A percentile compares a stretch with the other conserved stretches of the same genome.
These are phyloP conservation scores for Aphaenogaster floridana DNA, from an alignment of 1,140 invertebrate species.

Conservation along the genomic window DNA sequence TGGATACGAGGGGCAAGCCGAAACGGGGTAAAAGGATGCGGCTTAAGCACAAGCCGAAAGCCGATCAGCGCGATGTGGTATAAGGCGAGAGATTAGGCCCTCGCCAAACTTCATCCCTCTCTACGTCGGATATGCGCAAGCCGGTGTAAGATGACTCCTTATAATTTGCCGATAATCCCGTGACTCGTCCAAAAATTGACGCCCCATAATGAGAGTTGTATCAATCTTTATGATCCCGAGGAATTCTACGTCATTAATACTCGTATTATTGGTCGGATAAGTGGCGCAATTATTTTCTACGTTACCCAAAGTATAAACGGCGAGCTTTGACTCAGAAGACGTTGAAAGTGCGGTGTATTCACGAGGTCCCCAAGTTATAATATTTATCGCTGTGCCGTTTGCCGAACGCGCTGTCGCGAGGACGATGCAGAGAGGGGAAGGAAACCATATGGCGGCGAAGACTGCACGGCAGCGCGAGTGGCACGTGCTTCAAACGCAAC, in stretches of 20 bases:
- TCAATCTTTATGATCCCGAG: constrained; percentile 2
- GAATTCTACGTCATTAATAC: constrained; percentile 2
- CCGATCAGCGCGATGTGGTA: constrained; percentile 43
- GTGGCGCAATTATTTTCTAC: constrained; percentile 7
- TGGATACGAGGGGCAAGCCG: not conserved
- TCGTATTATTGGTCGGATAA: constrained; percentile 8
- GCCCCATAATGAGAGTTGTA: constrained; percentile 13
- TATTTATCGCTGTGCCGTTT: constrained; percentile 73
- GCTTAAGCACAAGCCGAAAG: constrained; percentile 54
- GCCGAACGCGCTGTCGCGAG: constrained; percentile 52
- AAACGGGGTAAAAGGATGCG: constrained; percentile 22
- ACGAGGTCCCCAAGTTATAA: constrained; percentile 70
- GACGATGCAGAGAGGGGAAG: constrained; percentile 64
- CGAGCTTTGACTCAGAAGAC: constrained; percentile 52
- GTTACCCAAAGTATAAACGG: not conserved
- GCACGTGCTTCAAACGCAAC: constrained; percentile 70
- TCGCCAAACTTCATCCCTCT: constrained; percentile 36
- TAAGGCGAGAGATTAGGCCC: constrained; percentile 49
- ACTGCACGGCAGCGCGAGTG: constrained; percentile 64
- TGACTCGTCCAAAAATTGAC: constrained; percentile 49
- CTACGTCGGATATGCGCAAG: constrained; percentile 25
- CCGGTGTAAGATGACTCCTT: constrained; percentile 48
- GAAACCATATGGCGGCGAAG: constrained; percentile 80
- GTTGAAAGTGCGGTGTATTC: constrained; percentile 66
- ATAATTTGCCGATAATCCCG: constrained; percentile 46